Conservation (phyloP, 2,888 invertebrate genomes). For the Hydropsyche betteni region DNA sequence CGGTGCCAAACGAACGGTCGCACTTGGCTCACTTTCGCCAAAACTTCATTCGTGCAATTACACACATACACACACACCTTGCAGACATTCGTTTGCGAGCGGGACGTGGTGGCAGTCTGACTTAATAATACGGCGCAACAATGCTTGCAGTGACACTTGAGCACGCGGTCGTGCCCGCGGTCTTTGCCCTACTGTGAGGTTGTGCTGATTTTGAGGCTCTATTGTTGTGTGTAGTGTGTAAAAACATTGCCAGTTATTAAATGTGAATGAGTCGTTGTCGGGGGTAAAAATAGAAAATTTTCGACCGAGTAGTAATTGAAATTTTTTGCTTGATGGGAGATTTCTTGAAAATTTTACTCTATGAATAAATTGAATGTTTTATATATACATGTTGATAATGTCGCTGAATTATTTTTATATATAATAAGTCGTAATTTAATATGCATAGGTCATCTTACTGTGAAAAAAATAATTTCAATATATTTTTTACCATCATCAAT, state of each 20-base stretch:
- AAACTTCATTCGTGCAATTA: too few species aligned
- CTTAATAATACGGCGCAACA: slow-evolving; percentile 10
- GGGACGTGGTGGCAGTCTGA: background rate
- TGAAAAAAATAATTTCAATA: background rate
- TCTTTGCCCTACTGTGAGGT: background rate
- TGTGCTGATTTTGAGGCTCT: background rate
- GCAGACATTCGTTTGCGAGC: background rate
- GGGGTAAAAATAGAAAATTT: too few species aligned
- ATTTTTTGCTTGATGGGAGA: background rate
- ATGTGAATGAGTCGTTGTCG: too few species aligned
- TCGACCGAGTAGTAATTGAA: background rate
- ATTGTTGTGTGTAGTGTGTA: too few species aligned
- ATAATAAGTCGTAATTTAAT: too few species aligned
- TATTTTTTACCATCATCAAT: background rate
- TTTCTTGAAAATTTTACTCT: background rate
- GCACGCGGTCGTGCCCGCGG: slow-evolving; percentile 22
- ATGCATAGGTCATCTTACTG: background rate
- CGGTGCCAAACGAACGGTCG: too few species aligned
- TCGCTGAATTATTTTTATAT: too few species aligned
- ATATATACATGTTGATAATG: background rate
- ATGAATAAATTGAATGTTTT: background rate
- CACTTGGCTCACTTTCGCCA: too few species aligned
- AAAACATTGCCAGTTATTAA: too few species aligned
- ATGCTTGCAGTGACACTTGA: slow-evolving; percentile 30
- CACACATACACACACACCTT: too few species aligned